phyloP scores from a whole-genome alignment of 2,797 vertebrate species.

The Brachyalestes nurse region DNA sequence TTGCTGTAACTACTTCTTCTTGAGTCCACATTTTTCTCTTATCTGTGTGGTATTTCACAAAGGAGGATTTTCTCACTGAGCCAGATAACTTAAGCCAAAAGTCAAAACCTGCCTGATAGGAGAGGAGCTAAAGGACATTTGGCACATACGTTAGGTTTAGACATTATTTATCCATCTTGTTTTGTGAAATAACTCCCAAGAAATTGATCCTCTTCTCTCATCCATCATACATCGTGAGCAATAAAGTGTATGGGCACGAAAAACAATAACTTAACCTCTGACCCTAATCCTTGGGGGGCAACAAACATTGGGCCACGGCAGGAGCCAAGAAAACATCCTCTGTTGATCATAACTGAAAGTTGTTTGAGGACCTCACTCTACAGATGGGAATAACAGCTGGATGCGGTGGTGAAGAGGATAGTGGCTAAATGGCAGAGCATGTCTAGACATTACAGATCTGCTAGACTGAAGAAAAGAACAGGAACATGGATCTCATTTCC shows the following conservation, averaged over 20 bases:
- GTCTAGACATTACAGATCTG: constrained; percentile 44
- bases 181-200: constrained; percentile 26
- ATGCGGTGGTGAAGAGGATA: background rate
- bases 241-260: constrained; percentile 28
- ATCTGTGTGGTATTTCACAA: background rate
- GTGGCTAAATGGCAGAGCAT: constrained; percentile 3
- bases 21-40: background rate
- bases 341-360: background rate
- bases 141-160: background rate
- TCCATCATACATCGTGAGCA: too few species aligned
- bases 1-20: background rate
- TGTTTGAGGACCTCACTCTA: background rate
- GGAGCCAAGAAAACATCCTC: background rate
- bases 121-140: background rate
- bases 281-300: constrained; percentile 46
- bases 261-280: constrained; percentile 52
- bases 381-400: background rate
- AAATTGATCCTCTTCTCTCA: background rate
- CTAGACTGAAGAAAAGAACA: background rate
- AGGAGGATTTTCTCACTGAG: background rate
- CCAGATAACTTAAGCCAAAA: background rate
- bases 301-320: constrained; percentile 2
- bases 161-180: background rate
- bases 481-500: background rate
- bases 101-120: too few species aligned